These are phyloP conservation scores for Trichoplusia ni DNA, from an alignment of 1,140 invertebrate species.

Conservation along the genomic window DNA sequence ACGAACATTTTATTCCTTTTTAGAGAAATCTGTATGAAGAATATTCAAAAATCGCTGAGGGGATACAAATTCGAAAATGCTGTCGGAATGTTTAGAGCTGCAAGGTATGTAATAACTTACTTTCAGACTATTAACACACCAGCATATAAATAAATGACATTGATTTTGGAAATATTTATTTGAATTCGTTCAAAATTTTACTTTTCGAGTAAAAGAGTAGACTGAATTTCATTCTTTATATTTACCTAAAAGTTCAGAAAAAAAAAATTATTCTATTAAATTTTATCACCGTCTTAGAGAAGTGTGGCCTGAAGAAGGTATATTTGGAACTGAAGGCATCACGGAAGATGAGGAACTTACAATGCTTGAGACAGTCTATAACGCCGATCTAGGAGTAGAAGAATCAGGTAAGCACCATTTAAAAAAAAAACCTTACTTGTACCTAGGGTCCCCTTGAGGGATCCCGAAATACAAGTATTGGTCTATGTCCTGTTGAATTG, in stretches of 20 bases:
- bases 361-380: slow-evolving; percentile 73
- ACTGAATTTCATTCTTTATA: too few species aligned
- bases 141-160: too few species aligned
- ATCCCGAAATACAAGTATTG: too few species aligned
- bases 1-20: slow-evolving; percentile 54
- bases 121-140: neutral
- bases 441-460: too few species aligned
- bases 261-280: too few species aligned
- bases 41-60: slow-evolving; percentile 90
- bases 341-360: slow-evolving; percentile 64
- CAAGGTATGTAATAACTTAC: slow-evolving; percentile 84
- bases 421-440: too few species aligned
- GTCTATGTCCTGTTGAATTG: too few species aligned
- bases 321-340: slow-evolving; percentile 66
- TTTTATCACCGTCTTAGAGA: slow-evolving; percentile 54
- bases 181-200: too few species aligned
- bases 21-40: slow-evolving; percentile 93
- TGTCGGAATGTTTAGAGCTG: slow-evolving; percentile 90
- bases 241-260: too few species aligned
- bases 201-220: too few species aligned
- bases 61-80: slow-evolving; percentile 87
- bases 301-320: slow-evolving; percentile 76
- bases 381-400: slow-evolving; percentile 65
- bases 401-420: slow-evolving; percentile 48
- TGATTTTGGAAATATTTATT: too few species aligned